These are phyloP conservation scores for Spilogale gracilis DNA, from an alignment of 2,113 vertebrate genomes.

Conservation along the genomic window DNA sequence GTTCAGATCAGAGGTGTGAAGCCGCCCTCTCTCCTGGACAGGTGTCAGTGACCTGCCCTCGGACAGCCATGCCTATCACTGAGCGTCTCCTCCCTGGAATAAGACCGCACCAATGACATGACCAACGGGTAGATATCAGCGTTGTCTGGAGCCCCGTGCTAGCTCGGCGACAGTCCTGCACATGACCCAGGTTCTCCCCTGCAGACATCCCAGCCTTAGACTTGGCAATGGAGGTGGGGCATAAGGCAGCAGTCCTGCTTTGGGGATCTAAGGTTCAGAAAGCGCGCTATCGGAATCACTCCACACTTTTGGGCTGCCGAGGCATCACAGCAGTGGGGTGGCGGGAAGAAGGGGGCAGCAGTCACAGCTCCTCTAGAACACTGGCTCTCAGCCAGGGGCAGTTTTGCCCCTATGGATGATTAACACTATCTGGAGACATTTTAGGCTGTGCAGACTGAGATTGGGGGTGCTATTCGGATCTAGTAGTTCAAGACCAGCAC, in stretches of 20 bases:
- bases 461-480: background rate
- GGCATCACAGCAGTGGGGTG: accelerated
- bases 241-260: background rate
- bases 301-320: background rate
- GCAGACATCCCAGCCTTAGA: background rate
- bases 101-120: accelerated
- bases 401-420: accelerated
- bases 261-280: accelerated
- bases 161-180: background rate
- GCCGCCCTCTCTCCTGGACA: accelerated
- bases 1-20: background rate
- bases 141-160: accelerated
- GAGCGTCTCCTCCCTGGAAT: background rate
- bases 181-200: background rate
- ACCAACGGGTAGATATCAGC: background rate
- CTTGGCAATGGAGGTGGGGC: no score
- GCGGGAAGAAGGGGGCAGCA: background rate
- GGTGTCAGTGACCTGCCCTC: no score
- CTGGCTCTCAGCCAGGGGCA: background rate
- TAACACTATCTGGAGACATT: background rate
- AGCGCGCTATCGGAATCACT: background rate
- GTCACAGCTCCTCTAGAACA: background rate
- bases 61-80: accelerated
- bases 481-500: background rate
- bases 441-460: background rate